These are phyloP conservation scores for Lasioglossum vierecki DNA, from an alignment of 2,888 invertebrate genomes.

Conservation along the genomic window DNA sequence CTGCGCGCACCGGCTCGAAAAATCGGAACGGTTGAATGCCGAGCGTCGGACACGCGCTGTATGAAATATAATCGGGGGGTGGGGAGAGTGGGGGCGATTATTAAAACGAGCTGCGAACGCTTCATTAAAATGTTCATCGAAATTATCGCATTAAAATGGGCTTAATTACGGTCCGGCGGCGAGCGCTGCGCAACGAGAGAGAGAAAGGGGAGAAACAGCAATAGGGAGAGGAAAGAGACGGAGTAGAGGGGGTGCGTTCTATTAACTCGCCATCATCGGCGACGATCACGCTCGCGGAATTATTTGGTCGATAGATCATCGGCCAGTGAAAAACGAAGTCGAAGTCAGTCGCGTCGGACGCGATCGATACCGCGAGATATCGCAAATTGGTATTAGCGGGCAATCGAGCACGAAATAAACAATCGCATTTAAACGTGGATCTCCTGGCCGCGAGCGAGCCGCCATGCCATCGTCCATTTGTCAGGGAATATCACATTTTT, in stretches of 20 bases:
- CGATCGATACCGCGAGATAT: constrained; percentile 63
- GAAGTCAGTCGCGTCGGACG: not conserved
- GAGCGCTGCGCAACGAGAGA: not conserved
- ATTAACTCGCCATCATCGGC: constrained; percentile 47
- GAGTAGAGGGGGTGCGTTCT: not conserved
- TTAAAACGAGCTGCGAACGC: constrained; percentile 53
- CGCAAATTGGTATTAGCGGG: constrained; percentile 72
- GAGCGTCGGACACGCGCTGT: not conserved
- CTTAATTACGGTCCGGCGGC: constrained; percentile 45
- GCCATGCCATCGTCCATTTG: constrained; percentile 62
- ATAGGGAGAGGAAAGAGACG: too few relatives aligned
- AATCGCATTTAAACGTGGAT: constrained; percentile 72
- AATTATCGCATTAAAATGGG: constrained; percentile 56
- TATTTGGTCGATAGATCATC: constrained; percentile 49
- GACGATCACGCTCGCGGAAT: constrained; percentile 37
- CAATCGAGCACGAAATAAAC: constrained; percentile 74
- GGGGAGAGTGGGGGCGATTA: constrained; percentile 7
- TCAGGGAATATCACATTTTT: constrained; percentile 73
- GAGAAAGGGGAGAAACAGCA: not conserved
- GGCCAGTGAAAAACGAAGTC: not conserved
- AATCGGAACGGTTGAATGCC: constrained; percentile 18
- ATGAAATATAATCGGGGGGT: constrained; percentile 37
- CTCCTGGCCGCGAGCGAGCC: constrained; percentile 60
- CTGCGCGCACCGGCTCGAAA: constrained; percentile 31
- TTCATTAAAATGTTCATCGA: constrained; percentile 56